phyloP scores from a whole-genome alignment of 2,888 invertebrate genomes.

The Andrena praecox region DNA sequence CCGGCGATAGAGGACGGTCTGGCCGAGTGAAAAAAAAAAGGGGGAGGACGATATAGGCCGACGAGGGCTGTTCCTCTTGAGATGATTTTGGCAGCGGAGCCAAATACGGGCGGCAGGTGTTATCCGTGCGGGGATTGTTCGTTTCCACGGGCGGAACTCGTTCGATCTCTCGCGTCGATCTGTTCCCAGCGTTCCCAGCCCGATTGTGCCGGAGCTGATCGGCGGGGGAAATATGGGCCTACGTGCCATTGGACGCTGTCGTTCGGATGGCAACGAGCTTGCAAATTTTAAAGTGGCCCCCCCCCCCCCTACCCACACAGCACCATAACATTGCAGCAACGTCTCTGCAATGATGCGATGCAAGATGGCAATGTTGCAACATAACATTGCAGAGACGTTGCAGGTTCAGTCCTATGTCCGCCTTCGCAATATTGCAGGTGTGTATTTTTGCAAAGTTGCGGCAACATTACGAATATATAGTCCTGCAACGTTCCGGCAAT shows the following conservation, averaged over 20 bases:
- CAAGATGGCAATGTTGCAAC: too few species aligned
- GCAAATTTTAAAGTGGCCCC: conserved; percentile 59
- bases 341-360: too few species aligned
- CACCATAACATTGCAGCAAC: too few species aligned
- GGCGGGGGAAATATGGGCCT: conserved; percentile 34
- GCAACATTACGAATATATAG: too few species aligned
- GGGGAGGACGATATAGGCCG: conserved; percentile 34
- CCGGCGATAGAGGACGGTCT: conserved; percentile 24
- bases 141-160: conserved; percentile 44
- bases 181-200: conserved; percentile 15
- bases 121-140: conserved; percentile 63
- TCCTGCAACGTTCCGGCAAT: too few species aligned
- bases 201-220: conserved; percentile 31
- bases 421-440: too few species aligned
- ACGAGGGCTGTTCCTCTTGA: conserved; percentile 60
- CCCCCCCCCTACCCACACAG: too few species aligned
- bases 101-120: conserved; percentile 76
- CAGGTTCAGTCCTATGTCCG: too few species aligned
- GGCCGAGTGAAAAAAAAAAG: conserved; percentile 38
- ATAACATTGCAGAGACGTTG: too few species aligned
- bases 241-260: conserved; percentile 47
- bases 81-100: conserved; percentile 76
- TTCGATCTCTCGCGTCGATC: conserved; percentile 44
- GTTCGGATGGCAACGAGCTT: conserved; percentile 36
- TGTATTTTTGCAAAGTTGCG: too few species aligned